Evolutionary conservation across 1,140 invertebrate species (phyloP).

Genomic region (Chymomyza costata): DNA sequence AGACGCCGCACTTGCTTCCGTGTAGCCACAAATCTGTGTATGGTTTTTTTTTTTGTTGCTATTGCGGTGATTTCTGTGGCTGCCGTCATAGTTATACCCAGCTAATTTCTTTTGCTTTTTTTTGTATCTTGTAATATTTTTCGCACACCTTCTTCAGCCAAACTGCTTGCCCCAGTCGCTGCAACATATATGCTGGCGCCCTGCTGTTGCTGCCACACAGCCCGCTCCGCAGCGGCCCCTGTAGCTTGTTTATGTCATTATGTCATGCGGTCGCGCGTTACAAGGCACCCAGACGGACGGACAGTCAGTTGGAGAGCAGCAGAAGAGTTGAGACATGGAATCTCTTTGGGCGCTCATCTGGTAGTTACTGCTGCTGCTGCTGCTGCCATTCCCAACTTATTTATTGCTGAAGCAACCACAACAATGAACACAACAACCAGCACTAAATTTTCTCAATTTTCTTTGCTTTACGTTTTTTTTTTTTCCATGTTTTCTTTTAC

Average conservation of each 20-base stretch:
- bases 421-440: too few species aligned
- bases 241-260: slow-evolving; percentile 40
- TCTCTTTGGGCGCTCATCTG: too few species aligned
- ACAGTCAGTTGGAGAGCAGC: too few species aligned
- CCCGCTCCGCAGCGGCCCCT: slow-evolving; percentile 6
- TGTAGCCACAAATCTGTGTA: slow-evolving; percentile 12
- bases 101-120: slow-evolving; percentile 44
- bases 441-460: too few species aligned
- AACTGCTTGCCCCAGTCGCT: too few species aligned
- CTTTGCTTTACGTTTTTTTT: not conserved
- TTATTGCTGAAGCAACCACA: too few species aligned
- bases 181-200: too few species aligned
- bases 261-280: slow-evolving; percentile 38
- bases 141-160: too few species aligned
- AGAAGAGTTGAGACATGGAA: too few species aligned
- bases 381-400: too few species aligned
- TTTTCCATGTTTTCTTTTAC: not conserved
- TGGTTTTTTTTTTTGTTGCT: slow-evolving; percentile 4
- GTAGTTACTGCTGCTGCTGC: too few species aligned
- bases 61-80: not conserved
- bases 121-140: slow-evolving; percentile 15
- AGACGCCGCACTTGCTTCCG: slow-evolving; percentile 42
- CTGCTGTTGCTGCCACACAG: slow-evolving; percentile 8
- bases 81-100: slow-evolving; percentile 10
- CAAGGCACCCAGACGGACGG: too few species aligned